A percentile compares a stretch with the other conserved stretches of the same genome.
These are phyloP conservation scores for Conops quadrifasciatus DNA, from an alignment of 2,888 invertebrate species.

Conservation along the genomic window DNA sequence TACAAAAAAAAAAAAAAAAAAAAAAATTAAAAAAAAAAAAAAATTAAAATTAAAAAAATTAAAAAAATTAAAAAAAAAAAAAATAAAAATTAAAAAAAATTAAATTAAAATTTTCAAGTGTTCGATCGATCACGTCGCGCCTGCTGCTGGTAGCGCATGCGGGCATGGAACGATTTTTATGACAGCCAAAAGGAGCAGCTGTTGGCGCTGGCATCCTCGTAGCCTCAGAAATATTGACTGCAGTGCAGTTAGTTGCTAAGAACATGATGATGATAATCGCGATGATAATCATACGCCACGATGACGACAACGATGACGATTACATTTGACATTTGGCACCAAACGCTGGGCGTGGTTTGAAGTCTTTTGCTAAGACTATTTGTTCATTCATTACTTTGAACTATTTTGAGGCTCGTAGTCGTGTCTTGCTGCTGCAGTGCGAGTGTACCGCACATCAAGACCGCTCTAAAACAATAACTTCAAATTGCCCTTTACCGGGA, in stretches of 20 bases:
- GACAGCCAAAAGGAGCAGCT: not conserved
- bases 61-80: too few species aligned
- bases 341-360: too few species aligned
- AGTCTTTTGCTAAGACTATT: too few species aligned
- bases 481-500: not conserved
- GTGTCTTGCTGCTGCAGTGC: not conserved
- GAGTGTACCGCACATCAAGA: not conserved
- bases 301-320: too few species aligned
- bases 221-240: slow-evolving; percentile 7
- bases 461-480: not conserved
- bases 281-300: too few species aligned
- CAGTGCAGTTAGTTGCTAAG: not conserved
- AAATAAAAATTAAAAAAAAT: too few species aligned
- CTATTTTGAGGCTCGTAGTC: not conserved
- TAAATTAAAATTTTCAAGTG: too few species aligned
- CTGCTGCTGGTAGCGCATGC: not conserved
- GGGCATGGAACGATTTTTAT: not conserved
- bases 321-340: too few species aligned
- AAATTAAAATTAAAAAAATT: too few species aligned
- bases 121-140: not conserved
- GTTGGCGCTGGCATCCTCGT: not conserved
- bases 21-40: too few species aligned
- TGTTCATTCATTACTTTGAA: not conserved
- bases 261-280: not conserved
- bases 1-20: not conserved